phyloP scores from a whole-genome alignment of 2,888 invertebrate genomes.

The Buathra laborator region DNA sequence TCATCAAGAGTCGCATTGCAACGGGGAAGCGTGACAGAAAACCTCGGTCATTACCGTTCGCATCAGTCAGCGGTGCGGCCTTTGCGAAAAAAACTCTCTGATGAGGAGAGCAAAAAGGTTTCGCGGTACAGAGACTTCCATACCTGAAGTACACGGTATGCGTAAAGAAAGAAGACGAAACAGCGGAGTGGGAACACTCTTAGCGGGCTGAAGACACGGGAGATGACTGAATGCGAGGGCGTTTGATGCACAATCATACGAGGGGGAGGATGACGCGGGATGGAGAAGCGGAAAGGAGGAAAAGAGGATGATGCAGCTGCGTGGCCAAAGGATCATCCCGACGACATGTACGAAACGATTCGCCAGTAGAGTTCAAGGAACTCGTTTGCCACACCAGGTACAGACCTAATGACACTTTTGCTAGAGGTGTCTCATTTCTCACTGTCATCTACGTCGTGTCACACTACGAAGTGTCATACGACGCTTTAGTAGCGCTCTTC shows the following conservation, averaged over 20 bases:
- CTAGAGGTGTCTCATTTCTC: not conserved
- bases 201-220: not conserved
- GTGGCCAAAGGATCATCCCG: not conserved
- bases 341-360: not conserved
- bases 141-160: not conserved
- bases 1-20: not conserved
- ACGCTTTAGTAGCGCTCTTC: too few relatives aligned
- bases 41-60: conserved; percentile 24
- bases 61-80: not conserved
- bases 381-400: conserved; percentile 44
- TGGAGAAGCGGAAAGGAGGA: not conserved
- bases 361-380: conserved; percentile 62
- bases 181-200: too few relatives aligned
- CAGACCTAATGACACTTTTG: conserved; percentile 63
- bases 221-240: conserved; percentile 22
- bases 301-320: not conserved
- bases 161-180: not conserved
- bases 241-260: conserved; percentile 29
- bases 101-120: not conserved
- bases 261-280: conserved; percentile 6
- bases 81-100: not conserved
- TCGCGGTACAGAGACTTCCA: not conserved
- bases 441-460: not conserved
- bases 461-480: too few relatives aligned
- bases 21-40: conserved; percentile 9